A percentile compares a stretch with the other conserved stretches of the same genome.
phyloP scores from a whole-genome alignment of 2,797 vertebrate species.

The Streptopelia turtur region DNA sequence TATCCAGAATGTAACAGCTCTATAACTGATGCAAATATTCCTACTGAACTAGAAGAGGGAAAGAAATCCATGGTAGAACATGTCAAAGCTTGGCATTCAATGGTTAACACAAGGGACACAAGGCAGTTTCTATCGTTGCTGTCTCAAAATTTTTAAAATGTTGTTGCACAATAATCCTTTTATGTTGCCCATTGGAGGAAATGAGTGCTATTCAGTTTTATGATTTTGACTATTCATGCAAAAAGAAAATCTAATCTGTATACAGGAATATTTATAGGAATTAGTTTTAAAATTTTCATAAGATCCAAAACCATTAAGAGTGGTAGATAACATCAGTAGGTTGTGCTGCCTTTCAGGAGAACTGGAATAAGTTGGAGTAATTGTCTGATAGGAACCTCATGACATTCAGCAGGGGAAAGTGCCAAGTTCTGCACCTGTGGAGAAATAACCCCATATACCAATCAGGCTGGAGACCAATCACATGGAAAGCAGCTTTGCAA shows the following conservation, averaged over 20 bases:
- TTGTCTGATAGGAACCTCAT: neutral
- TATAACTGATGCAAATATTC: neutral
- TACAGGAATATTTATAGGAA: neutral
- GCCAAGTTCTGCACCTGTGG: too few relatives aligned
- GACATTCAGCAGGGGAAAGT: neutral
- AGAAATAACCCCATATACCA: too few relatives aligned
- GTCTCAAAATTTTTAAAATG: neutral
- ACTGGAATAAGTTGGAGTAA: neutral
- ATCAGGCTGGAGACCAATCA: neutral
- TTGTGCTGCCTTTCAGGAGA: neutral
- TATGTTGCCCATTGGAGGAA: neutral
- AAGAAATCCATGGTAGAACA: neutral
- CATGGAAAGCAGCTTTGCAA: neutral
- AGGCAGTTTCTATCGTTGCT: neutral
- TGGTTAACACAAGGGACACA: neutral
- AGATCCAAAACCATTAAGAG: neutral
- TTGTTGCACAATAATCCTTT: neutral
- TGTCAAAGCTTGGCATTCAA: neutral
- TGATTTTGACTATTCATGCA: neutral
- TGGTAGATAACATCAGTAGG: neutral
- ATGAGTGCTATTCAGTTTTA: neutral
- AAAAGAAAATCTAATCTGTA: neutral
- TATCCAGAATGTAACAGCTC: neutral
- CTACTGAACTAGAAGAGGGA: neutral
- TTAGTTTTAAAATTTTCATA: neutral